Evolutionary conservation across 1,140 invertebrate genomes (phyloP).

Genomic region (Phymorhynchus buccinoides): DNA sequence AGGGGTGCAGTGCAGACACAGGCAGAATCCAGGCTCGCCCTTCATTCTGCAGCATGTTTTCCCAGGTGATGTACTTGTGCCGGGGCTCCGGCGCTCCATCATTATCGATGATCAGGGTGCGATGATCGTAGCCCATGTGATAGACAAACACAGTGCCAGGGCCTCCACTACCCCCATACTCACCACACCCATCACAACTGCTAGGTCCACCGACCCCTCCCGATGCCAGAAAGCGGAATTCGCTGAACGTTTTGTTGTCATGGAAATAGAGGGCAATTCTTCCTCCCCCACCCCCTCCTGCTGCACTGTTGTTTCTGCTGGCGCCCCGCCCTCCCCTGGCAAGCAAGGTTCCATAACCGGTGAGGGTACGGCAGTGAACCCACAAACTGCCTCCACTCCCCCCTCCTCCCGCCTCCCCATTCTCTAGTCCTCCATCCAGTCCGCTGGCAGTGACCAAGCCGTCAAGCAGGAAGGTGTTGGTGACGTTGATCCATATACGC

Average conservation of each 20-base stretch:
- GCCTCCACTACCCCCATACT: conserved; percentile 52
- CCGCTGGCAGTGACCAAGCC: conserved; percentile 58
- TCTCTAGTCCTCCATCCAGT: conserved; percentile 42
- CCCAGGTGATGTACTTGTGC: conserved; percentile 58
- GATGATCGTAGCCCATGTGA: conserved; percentile 55
- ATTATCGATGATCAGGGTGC: conserved; percentile 63
- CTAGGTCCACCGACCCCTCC: conserved; percentile 52
- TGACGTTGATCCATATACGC: conserved; percentile 64
- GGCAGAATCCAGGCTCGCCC: conserved; percentile 63
- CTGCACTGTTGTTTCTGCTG: neutral
- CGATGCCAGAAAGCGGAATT: conserved; percentile 60
- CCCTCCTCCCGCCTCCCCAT: conserved; percentile 50
- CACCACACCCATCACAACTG: conserved; percentile 42
- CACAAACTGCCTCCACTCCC: conserved; percentile 64
- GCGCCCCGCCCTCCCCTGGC: conserved; percentile 53
- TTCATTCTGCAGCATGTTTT: conserved; percentile 51
- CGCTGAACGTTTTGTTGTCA: conserved; percentile 60
- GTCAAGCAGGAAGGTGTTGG: conserved; percentile 61
- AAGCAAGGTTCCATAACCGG: conserved; percentile 54
- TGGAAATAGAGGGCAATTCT: conserved; percentile 62
- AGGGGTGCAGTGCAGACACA: conserved; percentile 56
- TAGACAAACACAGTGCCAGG: conserved; percentile 63
- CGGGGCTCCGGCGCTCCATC: conserved; percentile 51
- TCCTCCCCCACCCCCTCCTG: conserved; percentile 57
- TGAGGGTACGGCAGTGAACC: conserved; percentile 58